A percentile compares a stretch with the other conserved stretches of the same genome.
These are phyloP conservation scores for Montipora capitata DNA, from an alignment of 92 coral and sea anemone genomes.

Conservation along the genomic window DNA sequence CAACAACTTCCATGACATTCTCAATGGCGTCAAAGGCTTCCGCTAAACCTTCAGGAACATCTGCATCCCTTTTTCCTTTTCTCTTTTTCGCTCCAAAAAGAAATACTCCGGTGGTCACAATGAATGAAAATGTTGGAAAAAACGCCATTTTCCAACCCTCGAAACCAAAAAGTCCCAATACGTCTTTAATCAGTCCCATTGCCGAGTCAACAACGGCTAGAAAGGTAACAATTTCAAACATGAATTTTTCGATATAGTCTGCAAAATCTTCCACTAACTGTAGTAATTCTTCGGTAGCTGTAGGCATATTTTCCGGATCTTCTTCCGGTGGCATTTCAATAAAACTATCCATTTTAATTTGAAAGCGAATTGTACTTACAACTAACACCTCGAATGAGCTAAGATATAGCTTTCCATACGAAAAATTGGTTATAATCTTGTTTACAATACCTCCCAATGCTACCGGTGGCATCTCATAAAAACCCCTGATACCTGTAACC, in stretches of 20 bases:
- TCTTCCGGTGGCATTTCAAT: constrained; percentile 50
- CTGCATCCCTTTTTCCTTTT: constrained; percentile 89
- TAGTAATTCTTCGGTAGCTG: constrained; percentile 88
- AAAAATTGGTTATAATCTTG: neutral
- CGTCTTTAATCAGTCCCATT: constrained; percentile 93
- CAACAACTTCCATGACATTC: constrained; percentile 84
- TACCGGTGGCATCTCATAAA: neutral
- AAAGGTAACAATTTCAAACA: constrained; percentile 94
- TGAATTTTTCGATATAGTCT: constrained; percentile 92
- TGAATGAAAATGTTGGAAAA: constrained; percentile 90
- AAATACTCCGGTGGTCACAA: constrained; percentile 88
- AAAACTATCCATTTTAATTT: constrained; percentile 42
- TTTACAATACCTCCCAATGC: constrained; percentile 20
- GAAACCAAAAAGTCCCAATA: constrained; percentile 85
- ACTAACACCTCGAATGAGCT: neutral
- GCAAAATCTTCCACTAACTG: constrained; percentile 91
- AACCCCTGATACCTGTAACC: constrained; percentile 19
- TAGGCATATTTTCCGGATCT: constrained; percentile 71
- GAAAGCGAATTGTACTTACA: neutral
- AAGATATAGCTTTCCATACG: neutral
- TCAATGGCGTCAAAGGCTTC: constrained; percentile 85
- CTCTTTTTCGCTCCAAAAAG: constrained; percentile 91
- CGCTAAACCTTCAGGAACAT: constrained; percentile 83
- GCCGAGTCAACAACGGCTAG: constrained; percentile 91
- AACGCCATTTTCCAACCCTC: constrained; percentile 93